Evolutionary conservation across 2,797 vertebrate species (phyloP), one percentile per base, ranked within the genome.

Genomic region (Delichon dasypus): DNA sequence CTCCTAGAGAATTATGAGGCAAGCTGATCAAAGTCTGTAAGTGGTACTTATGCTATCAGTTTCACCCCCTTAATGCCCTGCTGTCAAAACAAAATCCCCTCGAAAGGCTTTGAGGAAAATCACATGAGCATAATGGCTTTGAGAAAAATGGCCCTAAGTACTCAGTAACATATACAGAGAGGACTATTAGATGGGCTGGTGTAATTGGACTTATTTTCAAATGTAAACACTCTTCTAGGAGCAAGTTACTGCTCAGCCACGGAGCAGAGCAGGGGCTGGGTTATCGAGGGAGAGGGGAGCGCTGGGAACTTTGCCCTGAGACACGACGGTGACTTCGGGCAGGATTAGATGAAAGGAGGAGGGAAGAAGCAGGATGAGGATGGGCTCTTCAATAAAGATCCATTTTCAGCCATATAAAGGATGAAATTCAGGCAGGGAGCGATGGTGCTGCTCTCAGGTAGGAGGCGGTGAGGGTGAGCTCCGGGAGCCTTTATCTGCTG

Each of bases 1-100:
- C 97, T 95, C 98, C 91, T 85, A 94, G 97, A 98, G 98, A 98
- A 98, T 98, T 98, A 99, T 98, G 98, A 98, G 97, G 97, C 95
- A 95, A 95, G 96, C 97, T 98, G 98, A 99, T 99, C 99, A 99
- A 99, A 99, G 98, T 98, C 98, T 97, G 97, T 98, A 98, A 98
- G 98, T 98, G 98, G 98, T 98, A 98, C 98, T 99, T 98, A 98
- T 97, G 97, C 98, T 99, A 99, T 98, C 98, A 98, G 97, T 98
- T 98, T 97, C 98, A 97, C 97, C 97, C 98, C 96, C 97, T 97
- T 97, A 98, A 98, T 98, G 96, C 97, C 97, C 97, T 97, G 95
- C 97, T 98, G 98, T 98, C 97, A 98, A 98, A 98, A 98, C 98
- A 98, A 98, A 99, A 98, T 98, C 98, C 98, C 95, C 97, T 90